Conservation (phyloP, 30 jellyfish, hydroid and myxozoan species). For the Hydra vulgaris region DNA sequence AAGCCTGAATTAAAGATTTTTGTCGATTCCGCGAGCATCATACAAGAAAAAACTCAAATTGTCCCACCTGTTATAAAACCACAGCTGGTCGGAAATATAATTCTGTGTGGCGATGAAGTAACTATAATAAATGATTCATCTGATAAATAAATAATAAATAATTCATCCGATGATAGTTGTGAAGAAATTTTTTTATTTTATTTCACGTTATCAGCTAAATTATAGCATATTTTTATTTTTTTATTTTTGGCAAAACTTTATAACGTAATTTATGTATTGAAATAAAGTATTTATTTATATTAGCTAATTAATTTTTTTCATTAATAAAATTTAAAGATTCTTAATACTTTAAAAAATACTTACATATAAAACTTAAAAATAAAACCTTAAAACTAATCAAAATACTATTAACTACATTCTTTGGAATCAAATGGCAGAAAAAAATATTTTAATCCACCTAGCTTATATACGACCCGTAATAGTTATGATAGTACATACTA, state of each 20-base stretch:
- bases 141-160: background rate
- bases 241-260: background rate
- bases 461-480: too few species aligned
- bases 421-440: too few species aligned
- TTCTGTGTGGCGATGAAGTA: background rate
- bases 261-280: background rate
- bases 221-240: background rate
- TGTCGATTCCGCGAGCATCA: background rate
- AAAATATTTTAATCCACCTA: too few species aligned
- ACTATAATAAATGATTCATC: background rate
- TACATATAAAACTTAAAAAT: too few species aligned
- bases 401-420: too few species aligned
- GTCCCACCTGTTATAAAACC: background rate
- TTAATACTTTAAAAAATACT: too few species aligned
- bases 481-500: too few species aligned
- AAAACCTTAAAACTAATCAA: too few species aligned
- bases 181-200: background rate
- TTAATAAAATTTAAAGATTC: background rate
- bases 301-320: too few species aligned
- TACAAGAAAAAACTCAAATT: background rate
- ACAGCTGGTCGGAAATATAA: background rate
- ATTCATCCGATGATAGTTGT: background rate
- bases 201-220: background rate
- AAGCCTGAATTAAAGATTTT: background rate
- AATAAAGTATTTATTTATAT: background rate